Evolutionary conservation across 1,140 invertebrate genomes (phyloP), one percentile per base, ranked within the genome.

Genomic region (Nasonia giraulti): DNA sequence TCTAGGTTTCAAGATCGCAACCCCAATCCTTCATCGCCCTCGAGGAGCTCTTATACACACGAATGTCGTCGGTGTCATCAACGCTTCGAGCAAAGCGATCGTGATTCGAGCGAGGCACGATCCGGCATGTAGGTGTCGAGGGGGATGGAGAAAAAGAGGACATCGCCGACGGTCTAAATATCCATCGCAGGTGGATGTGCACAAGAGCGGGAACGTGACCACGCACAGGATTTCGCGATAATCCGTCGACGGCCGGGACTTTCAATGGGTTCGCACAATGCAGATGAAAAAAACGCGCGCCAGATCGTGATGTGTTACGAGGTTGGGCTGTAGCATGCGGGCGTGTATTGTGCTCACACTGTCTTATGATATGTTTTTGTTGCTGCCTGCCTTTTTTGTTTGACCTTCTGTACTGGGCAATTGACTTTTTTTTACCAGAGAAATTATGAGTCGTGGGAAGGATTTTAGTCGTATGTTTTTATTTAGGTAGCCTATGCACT

Each of bases 161-260:
- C n/a, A 27, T 14, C 10, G 33, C 27, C 69, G 62, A 1, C 12
- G 17, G 8, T 2, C 6, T 8, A 40, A 82, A 71, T 68, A 68
- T 44, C 55, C 55, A 6, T 44, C 31, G 82, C 82, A 84, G 82
- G 82, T 84, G 82, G 76, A 79, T 40, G 33, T 69, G n/a, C 47
- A 5, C 17, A 6, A 6, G 8, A 12, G 7, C 40, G 76, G 17
- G 47, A 77, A 27, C 82, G 82, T 79, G 76, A 84, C 76, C 27
- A 2, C 14, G 82, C 82, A 84, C 40, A 40, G 10, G 76, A 4
- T 78, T 17, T 37, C 17, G 14, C 23, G 82, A 66, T 83, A 37
- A 83, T 83, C 82, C 44, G n/a, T 55, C 71, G 71, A 74, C 37
- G 20, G 14, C 27, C 50, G 50, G 71, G 37, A 17, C 50, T 75